These are phyloP conservation scores for Pogonomyrmex barbatus DNA, from an alignment of 1,140 invertebrate species.

Conservation along the genomic window DNA sequence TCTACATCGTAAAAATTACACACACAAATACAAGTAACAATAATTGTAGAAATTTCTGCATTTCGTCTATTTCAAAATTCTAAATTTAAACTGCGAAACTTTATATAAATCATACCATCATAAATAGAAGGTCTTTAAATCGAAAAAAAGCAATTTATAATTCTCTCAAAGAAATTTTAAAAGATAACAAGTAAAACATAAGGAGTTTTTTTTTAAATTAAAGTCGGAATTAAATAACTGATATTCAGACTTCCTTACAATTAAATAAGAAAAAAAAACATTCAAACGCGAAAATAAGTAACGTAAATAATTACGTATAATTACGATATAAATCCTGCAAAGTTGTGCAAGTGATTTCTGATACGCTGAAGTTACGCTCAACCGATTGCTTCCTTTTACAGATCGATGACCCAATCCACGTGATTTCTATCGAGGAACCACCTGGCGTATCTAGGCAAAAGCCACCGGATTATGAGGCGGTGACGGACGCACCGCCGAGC, in stretches of 20 bases:
- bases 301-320: too few species aligned
- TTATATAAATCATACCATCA: not conserved
- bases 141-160: not conserved
- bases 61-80: not conserved
- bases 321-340: too few species aligned
- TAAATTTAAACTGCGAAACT: not conserved
- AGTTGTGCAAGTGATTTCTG: constrained; percentile 22
- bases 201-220: not conserved
- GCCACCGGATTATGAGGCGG: constrained; percentile 91
- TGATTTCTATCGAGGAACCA: constrained; percentile 88
- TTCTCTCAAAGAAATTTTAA: not conserved
- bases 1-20: not conserved
- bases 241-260: not conserved
- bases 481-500: constrained; percentile 89
- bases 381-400: constrained; percentile 74
- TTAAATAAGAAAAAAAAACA: not conserved
- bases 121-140: not conserved
- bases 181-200: not conserved
- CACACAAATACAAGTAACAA: not conserved
- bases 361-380: constrained; percentile 34
- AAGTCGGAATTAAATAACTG: not conserved
- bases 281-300: not conserved
- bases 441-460: constrained; percentile 87
- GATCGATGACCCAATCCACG: constrained; percentile 89
- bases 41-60: not conserved